Base-by-base conservation (phyloP, 2,888 invertebrate species). In the Drosophila vallismaia region DNA sequence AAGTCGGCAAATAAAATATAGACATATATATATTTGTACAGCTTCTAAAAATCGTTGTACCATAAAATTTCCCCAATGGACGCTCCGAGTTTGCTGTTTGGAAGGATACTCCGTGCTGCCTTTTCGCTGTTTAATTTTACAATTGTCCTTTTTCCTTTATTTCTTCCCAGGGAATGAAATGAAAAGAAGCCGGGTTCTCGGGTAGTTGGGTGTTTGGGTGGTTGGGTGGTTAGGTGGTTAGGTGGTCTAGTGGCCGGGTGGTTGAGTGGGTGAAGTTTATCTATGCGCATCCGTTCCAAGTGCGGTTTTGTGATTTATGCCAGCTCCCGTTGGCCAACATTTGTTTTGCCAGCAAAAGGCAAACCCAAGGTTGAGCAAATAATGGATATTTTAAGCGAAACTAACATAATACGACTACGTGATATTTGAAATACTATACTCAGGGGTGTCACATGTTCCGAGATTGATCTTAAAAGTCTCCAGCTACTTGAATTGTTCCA, bases 31-130 rank as follows among this genome's bases (percentile, higher is more conserved):
- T 77, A 59, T 74, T 68, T 76, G 71, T 66, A 72, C 63, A 75
- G 48, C 52, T 85, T 87, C 69, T 59, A 79, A 81, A 60, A 86
- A 80, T 89, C 89, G 79, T 71, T 89, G 87, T 85, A 85, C 82
- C 89, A 87, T 88, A 87, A 89, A 89, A 89, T 89, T 88, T 89
- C 81, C 88, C 89, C 86, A 86, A 77, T 81, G 89, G 88, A 77
- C 83, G 79, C 66, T 82, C 77, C 53, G 53, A 59, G 75, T 48
- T 66, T 63, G 55, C 57, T 68, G 56, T 72, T 70, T 64, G 70
- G 70, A 59, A 85, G 86, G 85, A 85, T 69, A 62, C 71, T 67
- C 71, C 70, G 31, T 67, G 56, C 70, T 67, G 84, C 84, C 75
- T 74, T 74, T 83, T 79, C 77, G 79, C 81, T 88, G 85, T 88